Base-by-base conservation (phyloP, 1,140 invertebrate species). In the Tetramorium parvispinum region DNA sequence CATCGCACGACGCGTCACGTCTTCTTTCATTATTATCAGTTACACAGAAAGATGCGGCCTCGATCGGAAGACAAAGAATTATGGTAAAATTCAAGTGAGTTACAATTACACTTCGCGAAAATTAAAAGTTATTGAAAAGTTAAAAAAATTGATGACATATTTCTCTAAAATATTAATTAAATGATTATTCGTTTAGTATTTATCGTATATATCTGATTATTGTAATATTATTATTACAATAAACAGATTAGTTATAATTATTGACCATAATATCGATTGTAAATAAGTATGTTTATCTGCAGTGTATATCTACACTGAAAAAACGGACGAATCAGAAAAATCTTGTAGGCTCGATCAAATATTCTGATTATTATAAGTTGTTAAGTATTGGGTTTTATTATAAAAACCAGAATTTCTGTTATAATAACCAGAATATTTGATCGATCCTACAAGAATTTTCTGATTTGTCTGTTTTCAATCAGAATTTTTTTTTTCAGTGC, bases 11-110 rank as follows among this genome's bases (percentile, higher is more conserved):
- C 59, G 46, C 43, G 40, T 82, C 66, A 57, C 21, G 77, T 81
- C 37, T 70, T 70, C 8, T 75, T 83, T 49, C 13, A 73, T 83
- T 73, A 73, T 83, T 83, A 83, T 83, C 79, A 83, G 24, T 83
- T 83, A 73, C 18, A 3, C 8, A 40, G 40, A 83, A 37, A 75
- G 66, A 73, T 46, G 55, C 24, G 27, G 21, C 53, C 51, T 46
- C 43, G 79, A 59, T 82, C 40, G 13, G 13, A 37, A 75, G 68
- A 73, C 61, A 83, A 73, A 53, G 1, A 51, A 70, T 68, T 83
- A 32, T 59, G 24, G 8, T 75, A 73, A 82, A 73, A 82, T 59
- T 73, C 6, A 16, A 40, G 24, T 40, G 55, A 40, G 3, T 66
- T n/a, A 49, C 6, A 55, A 6, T 55, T n/a, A 40, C 16, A 68